These are phyloP conservation scores for Himalopsyche kuldschensis DNA, from an alignment of 2,888 invertebrate species.

Conservation along the genomic window DNA sequence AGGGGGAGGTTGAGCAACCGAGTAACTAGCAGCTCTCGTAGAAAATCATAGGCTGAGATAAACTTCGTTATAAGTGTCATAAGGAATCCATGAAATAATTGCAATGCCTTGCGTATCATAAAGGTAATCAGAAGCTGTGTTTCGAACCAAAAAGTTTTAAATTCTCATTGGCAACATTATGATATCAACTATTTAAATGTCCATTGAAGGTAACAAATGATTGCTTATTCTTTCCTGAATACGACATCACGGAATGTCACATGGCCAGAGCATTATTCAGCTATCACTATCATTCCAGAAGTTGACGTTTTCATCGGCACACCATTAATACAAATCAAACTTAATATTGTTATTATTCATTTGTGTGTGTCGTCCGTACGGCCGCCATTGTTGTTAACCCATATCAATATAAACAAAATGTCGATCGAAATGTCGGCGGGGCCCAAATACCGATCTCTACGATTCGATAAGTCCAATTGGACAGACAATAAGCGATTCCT, in stretches of 20 bases:
- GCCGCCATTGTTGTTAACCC: background rate
- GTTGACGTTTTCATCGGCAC: background rate
- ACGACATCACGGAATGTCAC: background rate
- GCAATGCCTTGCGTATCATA: too few species aligned
- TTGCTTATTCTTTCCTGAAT: background rate
- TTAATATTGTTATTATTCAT: background rate
- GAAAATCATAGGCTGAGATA: too few species aligned
- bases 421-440: background rate
- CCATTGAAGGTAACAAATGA: background rate
- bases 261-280: background rate
- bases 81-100: too few species aligned
- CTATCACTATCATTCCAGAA: background rate
- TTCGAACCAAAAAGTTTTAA: too few species aligned
- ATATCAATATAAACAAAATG: background rate
- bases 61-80: too few species aligned
- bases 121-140: too few species aligned
- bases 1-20: too few species aligned
- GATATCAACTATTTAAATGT: background rate
- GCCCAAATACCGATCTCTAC: background rate
- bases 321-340: background rate
- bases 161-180: too few species aligned
- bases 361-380: background rate
- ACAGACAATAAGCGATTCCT: background rate
- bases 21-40: too few species aligned
- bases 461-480: background rate